These are phyloP conservation scores for Elephas maximus DNA, from an alignment of 2,113 vertebrate genomes.

Conservation along the genomic window DNA sequence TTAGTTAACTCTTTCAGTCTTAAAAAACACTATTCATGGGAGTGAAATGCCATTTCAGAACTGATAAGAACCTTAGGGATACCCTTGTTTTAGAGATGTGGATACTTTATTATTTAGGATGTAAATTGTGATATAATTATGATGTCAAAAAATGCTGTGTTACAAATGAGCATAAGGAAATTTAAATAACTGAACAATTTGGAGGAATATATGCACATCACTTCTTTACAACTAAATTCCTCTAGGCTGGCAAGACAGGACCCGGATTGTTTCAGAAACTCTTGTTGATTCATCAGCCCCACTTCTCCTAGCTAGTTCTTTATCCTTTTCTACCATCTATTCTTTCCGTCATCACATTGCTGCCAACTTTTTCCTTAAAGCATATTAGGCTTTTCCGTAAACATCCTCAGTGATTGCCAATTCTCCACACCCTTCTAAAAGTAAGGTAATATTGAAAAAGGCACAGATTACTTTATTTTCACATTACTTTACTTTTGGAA, in stretches of 20 bases:
- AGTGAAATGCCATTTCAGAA: neutral
- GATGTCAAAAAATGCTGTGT: neutral
- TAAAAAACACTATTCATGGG: neutral
- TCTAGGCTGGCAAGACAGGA: neutral
- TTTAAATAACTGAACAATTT: neutral
- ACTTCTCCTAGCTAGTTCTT: no score
- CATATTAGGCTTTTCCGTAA: no score
- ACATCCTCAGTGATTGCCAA: no score
- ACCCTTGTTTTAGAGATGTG: neutral
- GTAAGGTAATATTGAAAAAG: no score
- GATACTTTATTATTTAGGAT: neutral
- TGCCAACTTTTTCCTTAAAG: no score
- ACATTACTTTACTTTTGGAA: no score
- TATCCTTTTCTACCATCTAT: no score
- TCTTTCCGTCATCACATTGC: no score
- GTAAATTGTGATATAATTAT: neutral
- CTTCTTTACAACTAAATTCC: neutral
- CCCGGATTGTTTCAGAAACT: no score
- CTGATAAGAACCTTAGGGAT: neutral
- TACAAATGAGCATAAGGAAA: neutral
- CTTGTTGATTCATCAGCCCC: no score
- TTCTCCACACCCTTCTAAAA: no score
- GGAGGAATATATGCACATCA: neutral
- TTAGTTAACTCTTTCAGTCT: neutral
- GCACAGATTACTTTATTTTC: no score